These are phyloP conservation scores for Aelia acuminata DNA, from an alignment of 2,888 invertebrate species.

Conservation along the genomic window DNA sequence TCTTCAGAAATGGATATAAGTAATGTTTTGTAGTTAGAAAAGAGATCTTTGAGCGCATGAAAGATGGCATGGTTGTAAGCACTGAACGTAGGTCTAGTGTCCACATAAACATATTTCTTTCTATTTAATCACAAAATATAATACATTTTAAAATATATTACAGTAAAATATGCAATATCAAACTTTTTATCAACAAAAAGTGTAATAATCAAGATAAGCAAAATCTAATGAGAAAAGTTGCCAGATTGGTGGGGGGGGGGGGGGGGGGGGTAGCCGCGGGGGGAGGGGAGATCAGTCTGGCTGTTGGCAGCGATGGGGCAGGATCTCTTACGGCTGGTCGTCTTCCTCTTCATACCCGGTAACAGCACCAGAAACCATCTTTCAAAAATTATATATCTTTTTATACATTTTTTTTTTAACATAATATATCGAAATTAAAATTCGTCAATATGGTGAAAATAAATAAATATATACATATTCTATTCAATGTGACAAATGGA, in stretches of 20 bases:
- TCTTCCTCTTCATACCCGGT: constrained; percentile 2
- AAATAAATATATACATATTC: not conserved
- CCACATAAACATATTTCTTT: too few relatives aligned
- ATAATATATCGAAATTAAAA: not conserved
- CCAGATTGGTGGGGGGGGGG: not conserved
- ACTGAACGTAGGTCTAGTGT: too few relatives aligned
- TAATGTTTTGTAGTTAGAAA: too few relatives aligned
- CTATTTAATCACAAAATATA: not conserved
- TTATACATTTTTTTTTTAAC: not conserved
- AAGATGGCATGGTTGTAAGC: too few relatives aligned
- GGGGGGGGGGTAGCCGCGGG: too few relatives aligned
- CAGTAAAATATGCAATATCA: not conserved
- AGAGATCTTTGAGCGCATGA: too few relatives aligned
- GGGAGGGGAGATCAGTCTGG: not conserved
- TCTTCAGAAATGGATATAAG: too few relatives aligned
- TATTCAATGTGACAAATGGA: not conserved
- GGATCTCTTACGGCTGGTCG: not conserved
- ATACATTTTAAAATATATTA: not conserved
- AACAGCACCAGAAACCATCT: not conserved
- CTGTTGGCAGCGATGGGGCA: not conserved
- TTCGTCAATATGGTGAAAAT: not conserved
- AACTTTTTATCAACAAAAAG: not conserved
- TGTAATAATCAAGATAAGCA: not conserved
- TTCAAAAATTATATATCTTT: constrained; percentile 14
- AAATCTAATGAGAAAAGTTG: constrained; percentile 12